Percentiles rank a stretch among this genome's conserved stretches.
These are phyloP conservation scores for Tuta absoluta DNA, from an alignment of 2,888 invertebrate species.

Conservation along the genomic window DNA sequence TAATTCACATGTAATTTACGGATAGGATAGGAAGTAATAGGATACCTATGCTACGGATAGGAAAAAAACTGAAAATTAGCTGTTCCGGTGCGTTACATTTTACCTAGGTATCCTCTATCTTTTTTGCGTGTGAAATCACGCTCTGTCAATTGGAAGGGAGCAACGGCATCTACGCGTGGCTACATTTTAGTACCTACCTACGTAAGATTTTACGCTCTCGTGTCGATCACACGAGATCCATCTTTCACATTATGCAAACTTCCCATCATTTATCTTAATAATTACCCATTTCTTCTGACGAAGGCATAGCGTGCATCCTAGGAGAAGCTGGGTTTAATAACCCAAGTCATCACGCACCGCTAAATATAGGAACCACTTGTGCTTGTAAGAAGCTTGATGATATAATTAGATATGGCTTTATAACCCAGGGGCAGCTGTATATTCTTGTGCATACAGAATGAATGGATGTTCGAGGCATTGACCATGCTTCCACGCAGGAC, in stretches of 20 bases:
- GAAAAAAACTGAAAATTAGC: too few species aligned
- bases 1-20: too few species aligned
- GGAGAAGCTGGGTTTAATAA: conserved; percentile 46
- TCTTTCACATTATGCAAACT: conserved; percentile 8
- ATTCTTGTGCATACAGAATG: conserved; percentile 29
- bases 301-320: conserved; percentile 29
- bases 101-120: too few species aligned
- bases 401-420: conserved; percentile 56
- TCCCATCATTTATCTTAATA: conserved; percentile 16
- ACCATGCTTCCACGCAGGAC: conserved; percentile 21
- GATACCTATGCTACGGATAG: too few species aligned
- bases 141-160: too few species aligned
- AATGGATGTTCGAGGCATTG: conserved; percentile 35
- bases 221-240: conserved; percentile 1
- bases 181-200: too few species aligned
- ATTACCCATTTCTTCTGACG: conserved; percentile 16
- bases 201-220: neutral
- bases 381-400: conserved; percentile 51
- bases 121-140: too few species aligned
- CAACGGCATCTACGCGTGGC: too few species aligned
- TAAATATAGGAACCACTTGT: conserved; percentile 63
- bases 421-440: conserved; percentile 38
- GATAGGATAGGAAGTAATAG: too few species aligned
- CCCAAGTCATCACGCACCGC: conserved; percentile 54
- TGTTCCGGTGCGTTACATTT: too few species aligned